Evolutionary conservation across 2,113 vertebrate species (phyloP), one percentile per base, ranked within the genome.

Genomic region (Macaca nemestrina): DNA sequence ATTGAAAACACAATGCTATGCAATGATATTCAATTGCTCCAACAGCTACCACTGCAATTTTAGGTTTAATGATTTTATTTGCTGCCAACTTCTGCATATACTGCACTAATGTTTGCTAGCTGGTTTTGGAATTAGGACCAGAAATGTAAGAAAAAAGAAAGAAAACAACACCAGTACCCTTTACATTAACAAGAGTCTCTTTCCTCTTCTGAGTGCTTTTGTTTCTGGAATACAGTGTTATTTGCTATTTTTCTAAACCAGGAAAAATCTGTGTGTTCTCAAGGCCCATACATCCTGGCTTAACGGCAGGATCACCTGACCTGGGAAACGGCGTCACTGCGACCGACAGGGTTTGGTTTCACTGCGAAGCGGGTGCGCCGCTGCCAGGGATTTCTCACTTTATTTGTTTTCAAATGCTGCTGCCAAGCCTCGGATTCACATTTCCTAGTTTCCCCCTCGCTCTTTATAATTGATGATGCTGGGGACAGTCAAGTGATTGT

Each of bases 201-300:
- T 94, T 97, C 55, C 20, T 83, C n/a, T 93, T 73, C 85, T 59
- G 64, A 81, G 48, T 55, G 43, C 93, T 94, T 96, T 83, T 93
- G 30, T 70, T 68, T 90, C 75, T 89, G 50, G 10, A 70, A 67
- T 50, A 86, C 23, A 67, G 59, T 72, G 67, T 61, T 78, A 57
- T 43, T 78, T 82, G 11, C 88, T 73, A 64, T 50, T 59, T 68
- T 95, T 96, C 73, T 35, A 30, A 92, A 79, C 48, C 85, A 93
- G 81, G 79, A 94, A 93, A 95, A 72, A 93, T 57, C 59, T 93
- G 61, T 80, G 86, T 95, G 64, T 93, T 82, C 70, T 95, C 89
- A 79, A 94, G 78, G 82, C n/a, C 38, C 40, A 93, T 50, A 86
- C 70, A 81, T n/a, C 52, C 68, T 43, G 50, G 50, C 40, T 59